Base-by-base conservation (phyloP, 2,797 vertebrate species). In the Toxotes lorentzi region DNA sequence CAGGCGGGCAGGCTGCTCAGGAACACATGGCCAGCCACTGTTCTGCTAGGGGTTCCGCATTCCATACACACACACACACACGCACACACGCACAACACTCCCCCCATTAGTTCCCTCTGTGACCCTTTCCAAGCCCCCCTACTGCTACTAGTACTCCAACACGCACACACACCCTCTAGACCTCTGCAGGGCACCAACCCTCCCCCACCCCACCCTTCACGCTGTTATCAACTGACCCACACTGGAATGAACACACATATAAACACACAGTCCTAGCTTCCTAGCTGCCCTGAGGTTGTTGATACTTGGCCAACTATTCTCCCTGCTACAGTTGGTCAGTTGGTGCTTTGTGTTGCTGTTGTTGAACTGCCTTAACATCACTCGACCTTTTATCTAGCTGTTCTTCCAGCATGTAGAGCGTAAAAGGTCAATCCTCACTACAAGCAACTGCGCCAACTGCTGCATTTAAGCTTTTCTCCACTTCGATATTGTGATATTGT, bases 1-100 rank as follows among this genome's bases (percentile, higher is more conserved):
- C 82, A 86, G 80, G 74, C 85, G 53, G 77, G 70, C 87, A 87
- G 76, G 68, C 85, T 81, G 82, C 70, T 79, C 89, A 86, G 79
- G 89, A 90, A 93, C 91, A 94, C 89, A 91, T 92, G 91, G 87
- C 81, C 84, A 83, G 73, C 76, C 89, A 89, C 85, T 86, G 86
- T 86, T 88, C 83, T 85, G 84, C 78, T 86, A 92, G 81, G 76
- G 93, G 88, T 90, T 94, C 88, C 88, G 89, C 90, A 91, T 89
- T 92, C 92, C 85, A 58, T 70, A 27, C 80, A 71, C 48, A 27
- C 57, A 32, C 61, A 61, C 77, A 34, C 60, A 50, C 68, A 50
- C 78, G 51, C 71, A 51, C 63, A n/a, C 58, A 50, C 30, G 65
- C 54, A 45, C 35, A 58, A 64, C 11, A 68, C 65, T 38, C 54